Evolutionary conservation across 2,113 vertebrate species (phyloP).

Genomic region (Calyptomena viridis): DNA sequence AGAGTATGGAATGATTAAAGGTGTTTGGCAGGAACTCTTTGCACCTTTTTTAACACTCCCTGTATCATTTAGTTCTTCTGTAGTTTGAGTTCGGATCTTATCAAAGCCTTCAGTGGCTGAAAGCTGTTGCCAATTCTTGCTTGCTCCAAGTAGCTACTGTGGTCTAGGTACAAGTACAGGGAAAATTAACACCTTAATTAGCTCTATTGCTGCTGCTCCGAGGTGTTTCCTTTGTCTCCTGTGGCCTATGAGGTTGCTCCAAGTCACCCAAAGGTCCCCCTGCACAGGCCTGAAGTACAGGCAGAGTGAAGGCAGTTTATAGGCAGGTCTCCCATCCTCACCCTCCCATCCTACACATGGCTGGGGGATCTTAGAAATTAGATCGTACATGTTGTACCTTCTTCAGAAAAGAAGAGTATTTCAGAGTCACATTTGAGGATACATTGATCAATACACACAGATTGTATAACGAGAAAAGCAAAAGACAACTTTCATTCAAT

Average conservation of each 20-base stretch:
- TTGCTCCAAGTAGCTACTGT: neutral
- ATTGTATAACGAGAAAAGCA: neutral
- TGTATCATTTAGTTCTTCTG: neutral
- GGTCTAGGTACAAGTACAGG: neutral
- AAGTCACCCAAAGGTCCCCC: neutral
- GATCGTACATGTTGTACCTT: neutral
- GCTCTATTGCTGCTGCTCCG: neutral
- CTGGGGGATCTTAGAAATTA: neutral
- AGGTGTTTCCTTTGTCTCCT: neutral
- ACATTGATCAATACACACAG: neutral
- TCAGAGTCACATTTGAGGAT: neutral
- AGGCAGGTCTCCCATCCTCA: neutral
- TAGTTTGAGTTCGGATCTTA: neutral
- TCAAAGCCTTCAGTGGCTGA: neutral
- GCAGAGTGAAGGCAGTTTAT: neutral
- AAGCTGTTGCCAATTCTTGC: neutral
- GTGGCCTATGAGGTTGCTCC: neutral
- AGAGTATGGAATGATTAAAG: neutral
- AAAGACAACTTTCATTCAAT: neutral
- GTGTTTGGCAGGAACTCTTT: conserved; percentile 12
- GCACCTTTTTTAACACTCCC: conserved; percentile 8
- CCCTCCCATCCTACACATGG: neutral
- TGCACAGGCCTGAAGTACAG: neutral
- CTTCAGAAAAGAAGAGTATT: neutral
- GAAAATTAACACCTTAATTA: neutral